phyloP scores from a whole-genome alignment of 2,888 invertebrate species.

The Drosophila gaucha region DNA sequence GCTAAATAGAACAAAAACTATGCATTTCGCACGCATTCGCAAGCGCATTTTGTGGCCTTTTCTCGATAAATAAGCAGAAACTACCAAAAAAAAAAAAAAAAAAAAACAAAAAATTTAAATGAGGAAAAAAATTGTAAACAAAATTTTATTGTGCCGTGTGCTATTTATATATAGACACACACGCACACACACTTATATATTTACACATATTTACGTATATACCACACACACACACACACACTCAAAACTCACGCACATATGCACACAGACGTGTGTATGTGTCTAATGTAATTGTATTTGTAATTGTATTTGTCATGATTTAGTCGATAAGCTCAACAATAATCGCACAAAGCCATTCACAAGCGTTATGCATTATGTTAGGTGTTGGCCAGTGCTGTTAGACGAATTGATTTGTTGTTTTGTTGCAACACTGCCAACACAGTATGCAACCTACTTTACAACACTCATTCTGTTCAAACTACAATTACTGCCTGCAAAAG shows the following conservation, averaged over 20 bases:
- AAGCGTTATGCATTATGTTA: neutral
- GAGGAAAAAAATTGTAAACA: constrained; percentile 17
- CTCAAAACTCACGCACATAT: constrained; percentile 10
- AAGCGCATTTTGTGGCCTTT: constrained; percentile 76
- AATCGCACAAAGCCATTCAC: constrained; percentile 39
- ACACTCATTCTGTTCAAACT: constrained; percentile 33
- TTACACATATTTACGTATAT: constrained; percentile 7
- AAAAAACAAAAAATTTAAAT: constrained; percentile 7
- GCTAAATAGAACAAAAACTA: constrained; percentile 27
- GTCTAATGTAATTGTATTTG: constrained; percentile 13
- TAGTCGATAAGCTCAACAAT: constrained; percentile 35
- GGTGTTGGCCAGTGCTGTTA: constrained; percentile 14
- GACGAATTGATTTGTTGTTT: neutral
- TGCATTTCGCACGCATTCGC: constrained; percentile 67
- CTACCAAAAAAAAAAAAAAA: constrained; percentile 24
- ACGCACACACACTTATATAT: constrained; percentile 14
- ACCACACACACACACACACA: constrained; percentile 8
- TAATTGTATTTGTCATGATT: constrained; percentile 27
- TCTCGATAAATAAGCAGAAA: constrained; percentile 52
- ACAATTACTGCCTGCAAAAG: constrained; percentile 46
- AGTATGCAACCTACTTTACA: constrained; percentile 14
- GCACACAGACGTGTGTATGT: constrained; percentile 11
- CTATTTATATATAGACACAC: constrained; percentile 40
- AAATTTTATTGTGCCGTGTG: constrained; percentile 34
- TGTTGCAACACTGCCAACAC: constrained; percentile 18